These are phyloP conservation scores for Bellardia pandia DNA, from an alignment of 2,888 invertebrate genomes.

Conservation along the genomic window DNA sequence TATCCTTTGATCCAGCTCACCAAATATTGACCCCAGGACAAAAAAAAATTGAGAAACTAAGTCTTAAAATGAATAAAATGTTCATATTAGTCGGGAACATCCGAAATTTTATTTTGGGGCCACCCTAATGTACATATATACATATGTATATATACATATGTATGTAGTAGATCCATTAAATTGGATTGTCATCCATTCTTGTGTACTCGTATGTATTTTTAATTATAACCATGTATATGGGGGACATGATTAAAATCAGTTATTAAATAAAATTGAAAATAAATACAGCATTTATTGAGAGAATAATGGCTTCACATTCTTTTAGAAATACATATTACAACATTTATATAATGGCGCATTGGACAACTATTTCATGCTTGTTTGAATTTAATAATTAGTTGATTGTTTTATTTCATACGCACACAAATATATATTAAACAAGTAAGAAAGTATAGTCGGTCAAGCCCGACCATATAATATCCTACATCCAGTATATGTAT, in stretches of 20 bases:
- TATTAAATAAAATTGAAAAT: slow-evolving; percentile 66
- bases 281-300: slow-evolving; percentile 62
- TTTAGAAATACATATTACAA: not conserved
- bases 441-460: no score
- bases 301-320: slow-evolving; percentile 22
- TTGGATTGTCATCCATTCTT: not conserved
- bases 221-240: slow-evolving; percentile 19
- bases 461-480: no score
- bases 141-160: not conserved
- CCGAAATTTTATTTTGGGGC: no score
- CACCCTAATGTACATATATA: no score
- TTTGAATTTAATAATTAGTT: slow-evolving; percentile 68
- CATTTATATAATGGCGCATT: slow-evolving; percentile 27
- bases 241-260: slow-evolving; percentile 57
- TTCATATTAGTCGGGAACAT: no score
- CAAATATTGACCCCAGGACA: no score
- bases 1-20: no score
- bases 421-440: not conserved
- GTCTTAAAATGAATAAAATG: no score
- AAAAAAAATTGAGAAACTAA: no score
- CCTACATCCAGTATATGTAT: no score
- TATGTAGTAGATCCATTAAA: not conserved
- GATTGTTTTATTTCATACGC: slow-evolving; percentile 2
- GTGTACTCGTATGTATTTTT: slow-evolving; percentile 23
- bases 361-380: slow-evolving; percentile 67